Evolutionary conservation across 2,888 invertebrate species (phyloP), one percentile per base, ranked within the genome.

Genomic region (Oligia strigilis): DNA sequence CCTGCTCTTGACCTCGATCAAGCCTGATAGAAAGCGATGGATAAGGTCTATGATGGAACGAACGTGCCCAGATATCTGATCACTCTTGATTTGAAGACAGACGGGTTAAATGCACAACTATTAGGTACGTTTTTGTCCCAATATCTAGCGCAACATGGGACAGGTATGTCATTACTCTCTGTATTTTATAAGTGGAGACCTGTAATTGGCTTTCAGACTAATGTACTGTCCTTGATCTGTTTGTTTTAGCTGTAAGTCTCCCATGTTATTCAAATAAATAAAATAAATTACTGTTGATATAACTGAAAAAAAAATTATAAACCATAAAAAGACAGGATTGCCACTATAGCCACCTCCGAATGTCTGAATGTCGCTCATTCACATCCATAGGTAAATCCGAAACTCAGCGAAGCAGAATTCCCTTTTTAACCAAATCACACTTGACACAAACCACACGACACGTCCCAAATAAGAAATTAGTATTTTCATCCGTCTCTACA

Each of bases 401-500:
- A 82, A 62, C 23, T 58, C 62, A 72, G 70, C 69, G 69, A 49
- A 64, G 65, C 66, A 71, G 9, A 83, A 78, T 46, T 64, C 70
- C 70, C 19, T 66, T 81, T 72, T 13, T 4, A 58, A 67, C 64
- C 4, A 72, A 73, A 81, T 74, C 14, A 81, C 29, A 75, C 43
- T 64, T 46, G 36, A 77, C 65, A 74, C 76, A 86, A 74, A 78
- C 83, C 82, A 80, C 23, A 64, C 65, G 58, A 76, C 75, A 77
- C 89, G 87, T 89, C 86, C 58, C 70, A 64, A 87, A 69, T 75
- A 79, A 87, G 76, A 87, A 82, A 88, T 88, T 82, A 85, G 86
- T 89, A 80, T 84, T 86, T 89, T 75, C 69, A 87, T 85, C 67
- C 69, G 72, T 83, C 88, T 87, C 78, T 93, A 94, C 93, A 93